These are phyloP conservation scores for Amblyjoppa proteus DNA, from an alignment of 2,888 invertebrate genomes.

Conservation along the genomic window DNA sequence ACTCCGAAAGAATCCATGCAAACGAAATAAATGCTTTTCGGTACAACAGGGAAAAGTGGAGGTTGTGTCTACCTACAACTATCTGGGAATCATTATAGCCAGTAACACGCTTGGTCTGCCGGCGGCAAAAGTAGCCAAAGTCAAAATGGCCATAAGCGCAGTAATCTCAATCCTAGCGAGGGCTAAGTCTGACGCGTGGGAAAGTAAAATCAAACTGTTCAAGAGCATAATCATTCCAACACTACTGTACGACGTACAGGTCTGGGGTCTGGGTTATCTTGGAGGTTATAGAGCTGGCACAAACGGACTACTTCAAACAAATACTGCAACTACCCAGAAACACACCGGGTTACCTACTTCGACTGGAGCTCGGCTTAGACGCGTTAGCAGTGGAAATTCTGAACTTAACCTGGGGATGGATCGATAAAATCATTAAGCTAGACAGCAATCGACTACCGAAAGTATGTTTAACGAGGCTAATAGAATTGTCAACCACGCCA, in stretches of 20 bases:
- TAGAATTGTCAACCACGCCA: background rate
- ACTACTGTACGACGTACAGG: conserved; percentile 23
- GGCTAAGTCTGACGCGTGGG: conserved; percentile 30
- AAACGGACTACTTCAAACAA: conserved; percentile 42
- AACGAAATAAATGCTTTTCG: conserved; percentile 3
- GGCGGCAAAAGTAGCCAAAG: conserved; percentile 29
- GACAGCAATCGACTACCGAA: background rate
- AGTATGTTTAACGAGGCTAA: background rate
- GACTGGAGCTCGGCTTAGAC: conserved; percentile 32
- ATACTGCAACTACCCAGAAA: conserved; percentile 18
- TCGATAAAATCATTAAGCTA: background rate
- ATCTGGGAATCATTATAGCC: conserved; percentile 29
- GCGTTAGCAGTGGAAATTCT: conserved; percentile 1
- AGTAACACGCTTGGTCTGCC: conserved; percentile 1
- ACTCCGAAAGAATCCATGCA: conserved; percentile 49
- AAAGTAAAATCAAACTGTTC: conserved; percentile 20
- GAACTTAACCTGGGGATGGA: conserved; percentile 1
- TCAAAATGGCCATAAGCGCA: conserved; percentile 25
- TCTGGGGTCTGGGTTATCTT: conserved; percentile 35
- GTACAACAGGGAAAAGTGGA: conserved; percentile 54
- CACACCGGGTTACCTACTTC: conserved; percentile 36
- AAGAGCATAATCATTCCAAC: conserved; percentile 23
- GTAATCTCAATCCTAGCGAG: conserved; percentile 25
- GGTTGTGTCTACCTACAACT: conserved; percentile 50
- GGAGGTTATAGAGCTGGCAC: conserved; percentile 38